Evolutionary conservation across 1,140 invertebrate genomes (phyloP).

Genomic region (Ceratina japonica): DNA sequence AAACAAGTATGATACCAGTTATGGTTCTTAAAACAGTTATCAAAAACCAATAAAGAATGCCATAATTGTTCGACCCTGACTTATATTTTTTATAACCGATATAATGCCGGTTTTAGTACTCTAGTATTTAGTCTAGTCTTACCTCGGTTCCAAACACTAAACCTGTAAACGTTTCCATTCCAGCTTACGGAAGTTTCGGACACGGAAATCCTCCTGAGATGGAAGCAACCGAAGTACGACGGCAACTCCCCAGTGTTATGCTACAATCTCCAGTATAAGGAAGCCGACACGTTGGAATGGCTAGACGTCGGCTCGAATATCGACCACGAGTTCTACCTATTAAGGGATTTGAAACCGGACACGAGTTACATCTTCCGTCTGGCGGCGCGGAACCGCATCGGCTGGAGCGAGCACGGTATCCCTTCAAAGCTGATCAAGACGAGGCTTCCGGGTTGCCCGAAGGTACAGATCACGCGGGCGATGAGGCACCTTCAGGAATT

Average conservation of each 20-base stretch:
- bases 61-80: too few species aligned
- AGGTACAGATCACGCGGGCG: constrained; percentile 87
- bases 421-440: constrained; percentile 86
- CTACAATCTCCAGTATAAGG: constrained; percentile 91
- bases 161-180: background rate
- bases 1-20: too few species aligned
- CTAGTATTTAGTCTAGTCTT: too few species aligned
- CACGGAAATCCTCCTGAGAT: constrained; percentile 91
- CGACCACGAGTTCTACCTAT: constrained; percentile 95
- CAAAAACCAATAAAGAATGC: too few species aligned
- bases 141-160: too few species aligned
- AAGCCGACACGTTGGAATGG: constrained; percentile 90
- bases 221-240: constrained; percentile 92
- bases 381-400: constrained; percentile 93
- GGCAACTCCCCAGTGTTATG: constrained; percentile 91
- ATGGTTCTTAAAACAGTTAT: too few species aligned
- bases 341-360: constrained; percentile 87
- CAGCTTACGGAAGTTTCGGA: constrained; percentile 86
- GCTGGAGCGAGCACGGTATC: constrained; percentile 92
- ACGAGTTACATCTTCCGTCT: constrained; percentile 94
- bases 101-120: too few species aligned
- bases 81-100: too few species aligned
- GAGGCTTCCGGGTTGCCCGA: constrained; percentile 82
- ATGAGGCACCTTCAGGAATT: constrained; percentile 91
- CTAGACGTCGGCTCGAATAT: constrained; percentile 92